A percentile compares a stretch with the other conserved stretches of the same genome.
Evolutionary conservation across 2,797 vertebrate genomes (phyloP).

Genomic region (Hirundo rustica): DNA sequence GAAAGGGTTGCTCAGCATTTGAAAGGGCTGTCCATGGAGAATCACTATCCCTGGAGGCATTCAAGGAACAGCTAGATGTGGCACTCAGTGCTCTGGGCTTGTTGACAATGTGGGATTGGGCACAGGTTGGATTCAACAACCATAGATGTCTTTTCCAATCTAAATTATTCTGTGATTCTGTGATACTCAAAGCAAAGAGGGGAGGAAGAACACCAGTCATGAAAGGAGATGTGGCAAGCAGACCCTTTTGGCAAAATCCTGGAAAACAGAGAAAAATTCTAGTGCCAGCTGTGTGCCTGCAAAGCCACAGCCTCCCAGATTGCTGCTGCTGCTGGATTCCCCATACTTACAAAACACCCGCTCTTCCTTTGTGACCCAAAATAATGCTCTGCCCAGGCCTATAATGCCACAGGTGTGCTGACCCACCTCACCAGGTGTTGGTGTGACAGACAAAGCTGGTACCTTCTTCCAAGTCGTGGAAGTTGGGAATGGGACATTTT

Average conservation of each 20-base stretch:
- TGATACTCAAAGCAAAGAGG: background rate
- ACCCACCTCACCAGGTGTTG: background rate
- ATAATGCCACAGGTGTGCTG: background rate
- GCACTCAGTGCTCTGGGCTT: background rate
- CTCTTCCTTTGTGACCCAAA: background rate
- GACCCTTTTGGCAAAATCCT: background rate
- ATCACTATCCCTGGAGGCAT: background rate
- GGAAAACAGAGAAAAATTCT: background rate
- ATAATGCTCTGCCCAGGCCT: background rate
- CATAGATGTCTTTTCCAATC: too few relatives aligned
- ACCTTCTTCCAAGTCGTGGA: background rate
- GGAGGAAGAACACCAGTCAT: background rate
- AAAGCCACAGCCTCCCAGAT: background rate
- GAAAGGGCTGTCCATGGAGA: background rate
- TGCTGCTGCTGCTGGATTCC: background rate
- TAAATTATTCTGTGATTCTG: background rate
- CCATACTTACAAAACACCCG: background rate
- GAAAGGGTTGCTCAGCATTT: background rate
- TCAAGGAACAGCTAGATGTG: background rate
- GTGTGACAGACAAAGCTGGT: background rate
- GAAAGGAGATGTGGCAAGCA: background rate
- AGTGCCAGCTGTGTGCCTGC: background rate
- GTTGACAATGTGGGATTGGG: background rate
- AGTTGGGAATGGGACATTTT: background rate
- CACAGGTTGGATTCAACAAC: fast-evolving